Base-by-base conservation (phyloP, 2,888 invertebrate genomes). In the Pristionchus japonicus region DNA sequence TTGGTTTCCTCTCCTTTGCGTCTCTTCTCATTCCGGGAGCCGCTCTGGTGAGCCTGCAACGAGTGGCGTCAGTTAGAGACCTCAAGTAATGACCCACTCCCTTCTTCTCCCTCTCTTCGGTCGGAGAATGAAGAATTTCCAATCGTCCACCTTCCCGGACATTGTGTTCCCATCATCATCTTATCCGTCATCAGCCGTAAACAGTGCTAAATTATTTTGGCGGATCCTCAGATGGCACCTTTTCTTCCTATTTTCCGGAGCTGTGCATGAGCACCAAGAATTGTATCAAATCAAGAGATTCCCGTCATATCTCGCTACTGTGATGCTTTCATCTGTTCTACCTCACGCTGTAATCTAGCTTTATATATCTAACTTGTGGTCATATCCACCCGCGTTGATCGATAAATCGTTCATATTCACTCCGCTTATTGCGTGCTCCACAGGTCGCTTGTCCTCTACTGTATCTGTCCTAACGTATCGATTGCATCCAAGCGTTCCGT, bases 391-490 rank as follows among this genome's bases (percentile, higher is more conserved):
- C 37, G 17, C 17, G 37, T n/a, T 2, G 27, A 77, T 77, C 43
- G 77, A 77, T 77, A 77, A 77, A 77, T 27, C 37, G 37, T 74
- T 77, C 34, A 15, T 27, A 27, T 11, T 77, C 13, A 3, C 1
- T 6, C 23, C 23, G 40, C 31, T 37, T 34, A 20, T 37, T 13
- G 1, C n/a, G 47, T n/a, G n/a, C n/a, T n/a, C n/a, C n/a, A n/a
- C 77, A 47, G 77, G 77, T 77, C 43, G 77, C 43, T 7, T n/a
- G 40, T 40, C 77, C 77, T 77, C 77, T 47, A 77, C 77, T 27
- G 77, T 77, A 77, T 77, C 77, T 47, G 43, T 67, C 31, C 27
- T 27, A 17, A 0, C 4, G 52, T 52, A 52, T 52, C 20, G 13
- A 61, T 61, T 23, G 11, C n/a, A n/a, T n/a, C n/a, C n/a, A n/a